phyloP scores from a whole-genome alignment of 2,888 invertebrate genomes.

The Xestia c-nigrum region DNA sequence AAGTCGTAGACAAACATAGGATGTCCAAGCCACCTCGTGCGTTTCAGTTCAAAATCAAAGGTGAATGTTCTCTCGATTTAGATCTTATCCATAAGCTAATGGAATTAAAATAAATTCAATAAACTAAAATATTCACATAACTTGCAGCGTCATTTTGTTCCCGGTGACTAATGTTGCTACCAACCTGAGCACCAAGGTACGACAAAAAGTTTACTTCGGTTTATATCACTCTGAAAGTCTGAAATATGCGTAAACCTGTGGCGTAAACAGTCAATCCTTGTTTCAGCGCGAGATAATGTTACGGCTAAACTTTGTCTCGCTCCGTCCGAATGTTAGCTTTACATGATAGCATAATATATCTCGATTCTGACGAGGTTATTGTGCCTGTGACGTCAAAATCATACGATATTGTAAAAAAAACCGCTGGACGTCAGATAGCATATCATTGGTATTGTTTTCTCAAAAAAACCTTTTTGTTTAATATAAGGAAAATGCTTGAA shows the following conservation, averaged over 20 bases:
- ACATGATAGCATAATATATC: background rate
- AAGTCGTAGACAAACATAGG: constrained; percentile 28
- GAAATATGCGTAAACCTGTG: background rate
- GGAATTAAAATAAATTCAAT: constrained; percentile 46
- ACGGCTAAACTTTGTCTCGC: constrained; percentile 2
- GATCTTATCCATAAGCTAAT: constrained; percentile 46
- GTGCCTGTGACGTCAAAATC: constrained; percentile 56
- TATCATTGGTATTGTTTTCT: constrained; percentile 41
- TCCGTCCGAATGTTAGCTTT: background rate
- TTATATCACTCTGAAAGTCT: background rate
- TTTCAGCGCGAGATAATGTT: constrained; percentile 7
- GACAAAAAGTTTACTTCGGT: background rate
- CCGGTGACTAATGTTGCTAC: constrained; percentile 34
- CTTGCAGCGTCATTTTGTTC: constrained; percentile 42
- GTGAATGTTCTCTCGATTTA: constrained; percentile 46
- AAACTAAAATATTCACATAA: constrained; percentile 49
- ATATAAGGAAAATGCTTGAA: constrained; percentile 45
- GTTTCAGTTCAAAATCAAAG: constrained; percentile 52
- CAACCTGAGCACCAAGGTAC: background rate
- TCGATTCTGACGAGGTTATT: constrained; percentile 34
- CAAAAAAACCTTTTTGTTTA: constrained; percentile 44
- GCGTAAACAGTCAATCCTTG: background rate
- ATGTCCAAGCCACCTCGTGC: constrained; percentile 37
- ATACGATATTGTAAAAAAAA: constrained; percentile 49
- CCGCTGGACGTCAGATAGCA: constrained; percentile 38